phyloP scores from a whole-genome alignment of 2,888 invertebrate species.

The Drosophila formosana region DNA sequence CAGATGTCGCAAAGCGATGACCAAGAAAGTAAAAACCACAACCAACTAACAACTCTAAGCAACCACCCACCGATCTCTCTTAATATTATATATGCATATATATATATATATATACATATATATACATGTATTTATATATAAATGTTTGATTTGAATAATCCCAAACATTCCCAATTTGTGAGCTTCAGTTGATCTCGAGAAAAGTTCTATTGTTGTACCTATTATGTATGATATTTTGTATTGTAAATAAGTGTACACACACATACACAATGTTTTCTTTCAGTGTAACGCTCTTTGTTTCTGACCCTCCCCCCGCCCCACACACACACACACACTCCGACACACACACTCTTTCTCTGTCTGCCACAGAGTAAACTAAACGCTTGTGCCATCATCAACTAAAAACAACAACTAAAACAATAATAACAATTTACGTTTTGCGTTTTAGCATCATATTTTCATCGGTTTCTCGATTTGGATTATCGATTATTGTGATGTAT shows the following conservation, averaged over 20 bases:
- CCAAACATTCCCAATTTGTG: neutral
- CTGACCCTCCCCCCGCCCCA: conserved; percentile 12
- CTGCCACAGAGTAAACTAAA: conserved; percentile 15
- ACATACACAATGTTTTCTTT: conserved; percentile 41
- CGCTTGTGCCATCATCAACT: conserved; percentile 36
- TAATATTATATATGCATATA: neutral
- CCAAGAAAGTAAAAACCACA: conserved; percentile 13
- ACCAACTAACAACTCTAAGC: conserved; percentile 10
- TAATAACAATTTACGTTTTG: conserved; percentile 34
- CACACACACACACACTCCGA: conserved; percentile 4
- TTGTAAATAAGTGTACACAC: conserved; percentile 44
- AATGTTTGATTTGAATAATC: conserved; percentile 1
- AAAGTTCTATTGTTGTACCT: conserved; percentile 28
- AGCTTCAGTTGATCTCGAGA: conserved; percentile 23
- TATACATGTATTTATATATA: neutral
- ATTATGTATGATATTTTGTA: conserved; percentile 42
- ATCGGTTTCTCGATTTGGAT: conserved; percentile 57
- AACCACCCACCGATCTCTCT: neutral
- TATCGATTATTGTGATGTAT: conserved; percentile 64
- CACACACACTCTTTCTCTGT: conserved; percentile 4
- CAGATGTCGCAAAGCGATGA: conserved; percentile 27
- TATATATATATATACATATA: neutral
- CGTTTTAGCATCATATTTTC: conserved; percentile 53
- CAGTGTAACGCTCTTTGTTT: conserved; percentile 33
- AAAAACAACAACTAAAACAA: conserved; percentile 24